These are phyloP conservation scores for Drosophila quinaria DNA, from an alignment of 2,888 invertebrate species.

Conservation along the genomic window DNA sequence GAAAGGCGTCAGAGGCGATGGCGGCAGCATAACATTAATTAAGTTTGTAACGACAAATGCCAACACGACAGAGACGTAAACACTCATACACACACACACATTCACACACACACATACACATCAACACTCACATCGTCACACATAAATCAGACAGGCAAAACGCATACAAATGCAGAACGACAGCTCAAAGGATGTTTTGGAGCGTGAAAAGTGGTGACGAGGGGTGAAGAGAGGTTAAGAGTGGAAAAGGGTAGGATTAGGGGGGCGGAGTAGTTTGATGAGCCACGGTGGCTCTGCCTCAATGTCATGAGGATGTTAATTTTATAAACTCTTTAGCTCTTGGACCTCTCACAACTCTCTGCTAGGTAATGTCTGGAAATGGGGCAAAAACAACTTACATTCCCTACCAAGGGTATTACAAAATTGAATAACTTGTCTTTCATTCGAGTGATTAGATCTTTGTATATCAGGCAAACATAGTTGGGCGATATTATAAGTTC, in stretches of 20 bases:
- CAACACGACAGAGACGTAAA: constrained; percentile 72
- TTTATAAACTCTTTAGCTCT: constrained; percentile 77
- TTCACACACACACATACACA: constrained; percentile 10
- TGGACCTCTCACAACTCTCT: constrained; percentile 21
- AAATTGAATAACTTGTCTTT: not conserved
- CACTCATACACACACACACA: constrained; percentile 33
- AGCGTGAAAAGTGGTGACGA: constrained; percentile 53
- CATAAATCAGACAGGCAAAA: constrained; percentile 61
- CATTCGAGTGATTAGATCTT: not conserved
- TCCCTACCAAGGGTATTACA: not conserved
- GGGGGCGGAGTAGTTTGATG: constrained; percentile 43
- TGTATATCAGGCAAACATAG: too few relatives aligned
- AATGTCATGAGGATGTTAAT: constrained; percentile 80
- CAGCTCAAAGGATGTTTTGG: constrained; percentile 68
- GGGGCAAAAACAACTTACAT: constrained; percentile 11
- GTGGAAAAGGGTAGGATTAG: not conserved
- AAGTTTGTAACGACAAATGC: constrained; percentile 75
- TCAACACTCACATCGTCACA: constrained; percentile 43
- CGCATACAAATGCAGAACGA: constrained; percentile 65
- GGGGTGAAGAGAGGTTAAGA: not conserved
- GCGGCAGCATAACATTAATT: constrained; percentile 77
- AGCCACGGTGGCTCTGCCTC: constrained; percentile 46
- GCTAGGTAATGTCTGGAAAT: constrained; percentile 22
- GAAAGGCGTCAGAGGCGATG: constrained; percentile 44
- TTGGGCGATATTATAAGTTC: too few relatives aligned